Conservation (phyloP, 2,888 invertebrate species). For the Caenorhabditis sp. region DNA sequence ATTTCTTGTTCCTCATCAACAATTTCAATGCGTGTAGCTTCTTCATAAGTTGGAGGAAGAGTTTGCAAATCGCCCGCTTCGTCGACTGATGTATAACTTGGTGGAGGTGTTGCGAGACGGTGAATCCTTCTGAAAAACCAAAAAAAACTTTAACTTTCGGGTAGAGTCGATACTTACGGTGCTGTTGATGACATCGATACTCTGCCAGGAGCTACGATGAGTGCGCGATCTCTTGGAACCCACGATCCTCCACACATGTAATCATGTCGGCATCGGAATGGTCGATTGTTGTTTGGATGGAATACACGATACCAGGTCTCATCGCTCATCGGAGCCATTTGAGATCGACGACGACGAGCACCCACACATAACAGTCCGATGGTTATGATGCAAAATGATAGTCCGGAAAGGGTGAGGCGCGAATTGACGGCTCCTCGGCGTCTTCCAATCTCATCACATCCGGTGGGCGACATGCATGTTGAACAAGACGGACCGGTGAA, state of each 20-base stretch:
- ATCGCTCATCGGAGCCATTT: slow-evolving; percentile 34
- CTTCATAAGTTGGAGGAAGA: slow-evolving; percentile 52
- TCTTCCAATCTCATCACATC: slow-evolving; percentile 25
- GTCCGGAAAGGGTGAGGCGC: slow-evolving; percentile 53
- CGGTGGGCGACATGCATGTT: no score
- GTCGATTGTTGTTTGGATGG: slow-evolving; percentile 40
- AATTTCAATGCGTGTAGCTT: slow-evolving; percentile 35
- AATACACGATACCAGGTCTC: slow-evolving; percentile 56
- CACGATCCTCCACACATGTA: slow-evolving; percentile 53
- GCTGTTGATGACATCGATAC: slow-evolving; percentile 36
- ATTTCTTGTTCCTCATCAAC: slow-evolving; percentile 18
- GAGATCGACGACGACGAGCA: slow-evolving; percentile 41
- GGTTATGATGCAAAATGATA: slow-evolving; percentile 59
- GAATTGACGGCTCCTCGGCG: slow-evolving; percentile 42
- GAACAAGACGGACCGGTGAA: slow-evolving; percentile 43
- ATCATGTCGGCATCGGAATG: slow-evolving; percentile 50
- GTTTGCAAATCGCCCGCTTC: slow-evolving; percentile 28
- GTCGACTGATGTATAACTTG: slow-evolving; percentile 51
- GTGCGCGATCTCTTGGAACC: slow-evolving; percentile 50
- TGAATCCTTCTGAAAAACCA: slow-evolving; percentile 33
- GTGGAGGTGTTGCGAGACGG: slow-evolving; percentile 51
- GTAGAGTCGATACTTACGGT: slow-evolving; percentile 15
- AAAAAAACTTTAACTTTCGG: not conserved
- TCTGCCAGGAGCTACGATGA: slow-evolving; percentile 46
- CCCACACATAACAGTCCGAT: slow-evolving; percentile 57